Evolutionary conservation across 2,113 vertebrate genomes (phyloP).

Genomic region (Heteronetta atricapilla): DNA sequence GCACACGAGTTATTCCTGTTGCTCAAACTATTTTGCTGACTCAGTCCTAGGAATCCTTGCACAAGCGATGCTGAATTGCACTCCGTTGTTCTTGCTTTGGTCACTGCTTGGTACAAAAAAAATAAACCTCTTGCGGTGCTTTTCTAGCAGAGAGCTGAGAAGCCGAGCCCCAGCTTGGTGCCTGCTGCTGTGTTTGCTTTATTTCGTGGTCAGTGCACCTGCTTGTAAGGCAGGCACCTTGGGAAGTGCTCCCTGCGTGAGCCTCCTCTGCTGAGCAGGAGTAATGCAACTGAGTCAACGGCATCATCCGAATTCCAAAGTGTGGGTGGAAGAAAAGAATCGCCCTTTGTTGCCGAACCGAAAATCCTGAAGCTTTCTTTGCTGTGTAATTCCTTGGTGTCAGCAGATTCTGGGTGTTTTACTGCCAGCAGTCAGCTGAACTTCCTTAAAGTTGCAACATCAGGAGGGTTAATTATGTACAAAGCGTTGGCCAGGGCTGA

Average conservation of each 20-base stretch:
- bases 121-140: neutral
- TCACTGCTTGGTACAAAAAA: neutral
- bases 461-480: conserved; percentile 57
- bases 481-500: conserved; percentile 25
- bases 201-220: neutral
- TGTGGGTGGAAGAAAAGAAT: conserved; percentile 22
- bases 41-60: neutral
- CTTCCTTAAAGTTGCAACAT: conserved; percentile 66
- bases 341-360: conserved; percentile 13
- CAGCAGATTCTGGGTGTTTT: conserved; percentile 34
- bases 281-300: neutral
- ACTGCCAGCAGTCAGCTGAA: conserved; percentile 36
- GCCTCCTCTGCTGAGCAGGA: neutral
- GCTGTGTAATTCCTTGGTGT: neutral
- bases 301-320: neutral
- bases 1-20: neutral
- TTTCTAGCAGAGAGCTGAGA: neutral
- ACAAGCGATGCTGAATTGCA: neutral
- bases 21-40: neutral
- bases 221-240: neutral
- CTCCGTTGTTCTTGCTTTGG: neutral
- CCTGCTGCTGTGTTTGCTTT: neutral
- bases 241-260: neutral
- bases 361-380: conserved; percentile 1
- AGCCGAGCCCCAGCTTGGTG: neutral